Base-by-base conservation (phyloP, 2,113 vertebrate genomes). In the Nestor notabilis region DNA sequence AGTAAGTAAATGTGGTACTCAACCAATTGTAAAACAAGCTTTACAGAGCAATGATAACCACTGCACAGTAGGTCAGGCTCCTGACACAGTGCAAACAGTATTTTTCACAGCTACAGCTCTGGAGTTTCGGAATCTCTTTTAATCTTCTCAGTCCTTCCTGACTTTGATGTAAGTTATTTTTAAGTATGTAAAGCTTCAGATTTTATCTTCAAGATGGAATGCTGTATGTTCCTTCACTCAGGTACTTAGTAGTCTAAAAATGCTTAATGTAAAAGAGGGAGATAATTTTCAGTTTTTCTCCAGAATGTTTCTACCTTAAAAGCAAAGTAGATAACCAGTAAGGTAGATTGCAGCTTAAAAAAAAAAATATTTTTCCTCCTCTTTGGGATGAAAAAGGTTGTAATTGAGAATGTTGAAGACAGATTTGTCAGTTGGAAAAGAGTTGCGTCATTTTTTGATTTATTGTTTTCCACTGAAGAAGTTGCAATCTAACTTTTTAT, bases 21-120 rank as follows among this genome's bases (percentile, higher is more conserved):
- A 91, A 77, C 37, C 75, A 91, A 68, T 93, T 94, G 86, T 70
- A 88, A 97, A 96, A 64, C 31, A 94, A 80, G 76, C 18, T 63
- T 95, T 95, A 70, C 78, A 95, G 58, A 88, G 77, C 78, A 66
- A 14, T 17, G 43, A 55, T 95, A 86, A 94, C 83, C 56, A 83
- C 21, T 88, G 52, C 58, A 39, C 41, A 80, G 77, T 55, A 81
- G 75, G 82, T 93, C 83, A 94, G 86, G 33, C 58, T 95, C 3
- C 87, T 93, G 83, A 66, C 84, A 49, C 78, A 75, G 47, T 66
- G n/a, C n/a, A 85, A 90, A 81, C 37, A 28, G 3, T 66, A 60
- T 90, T 93, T 61, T 92, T 95, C 83, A 68, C 80, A 94, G 46
- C 64, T 86, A 66, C 37, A 80, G 4, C 64, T 81, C 55, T 70